Conservation (phyloP, 1,140 invertebrate genomes). For the Copidosoma floridanum region DNA sequence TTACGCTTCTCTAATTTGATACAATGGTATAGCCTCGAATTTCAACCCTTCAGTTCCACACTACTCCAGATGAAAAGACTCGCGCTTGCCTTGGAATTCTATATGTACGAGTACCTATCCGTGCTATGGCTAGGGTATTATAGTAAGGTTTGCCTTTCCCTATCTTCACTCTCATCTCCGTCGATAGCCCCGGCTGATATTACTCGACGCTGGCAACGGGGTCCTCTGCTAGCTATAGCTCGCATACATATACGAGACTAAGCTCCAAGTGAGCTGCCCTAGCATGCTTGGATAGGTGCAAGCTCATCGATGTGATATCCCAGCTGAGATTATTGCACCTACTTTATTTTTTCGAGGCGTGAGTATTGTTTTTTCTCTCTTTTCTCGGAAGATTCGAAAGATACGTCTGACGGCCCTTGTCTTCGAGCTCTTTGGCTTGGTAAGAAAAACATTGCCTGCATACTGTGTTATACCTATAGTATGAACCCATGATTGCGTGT, state of each 20-base stretch:
- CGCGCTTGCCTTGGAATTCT: not conserved
- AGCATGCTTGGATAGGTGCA: not conserved
- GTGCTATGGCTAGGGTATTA: too few species aligned
- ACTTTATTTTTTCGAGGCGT: not conserved
- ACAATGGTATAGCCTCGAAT: constrained; percentile 36
- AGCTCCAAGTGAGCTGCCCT: constrained; percentile 5
- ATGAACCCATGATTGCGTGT: too few species aligned
- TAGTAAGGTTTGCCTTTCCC: constrained; percentile 13
- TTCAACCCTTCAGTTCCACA: too few species aligned
- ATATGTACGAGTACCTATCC: too few species aligned
- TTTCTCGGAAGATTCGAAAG: not conserved
- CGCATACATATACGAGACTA: not conserved
- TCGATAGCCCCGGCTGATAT: constrained; percentile 2
- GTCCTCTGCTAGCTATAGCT: not conserved
- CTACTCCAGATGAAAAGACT: not conserved
- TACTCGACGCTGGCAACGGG: not conserved
- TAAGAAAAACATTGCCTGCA: too few species aligned
- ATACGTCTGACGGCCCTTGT: not conserved
- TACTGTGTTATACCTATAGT: too few species aligned
- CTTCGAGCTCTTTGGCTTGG: too few species aligned
- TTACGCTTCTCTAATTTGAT: constrained; percentile 42
- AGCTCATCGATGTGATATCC: constrained; percentile 10
- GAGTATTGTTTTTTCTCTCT: constrained; percentile 6
- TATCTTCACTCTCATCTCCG: constrained; percentile 2
- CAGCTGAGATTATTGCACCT: constrained; percentile 10